Percentiles rank a stretch among this genome's conserved stretches.
phyloP scores from a whole-genome alignment of 2,797 vertebrate genomes.

The Netta rufina region DNA sequence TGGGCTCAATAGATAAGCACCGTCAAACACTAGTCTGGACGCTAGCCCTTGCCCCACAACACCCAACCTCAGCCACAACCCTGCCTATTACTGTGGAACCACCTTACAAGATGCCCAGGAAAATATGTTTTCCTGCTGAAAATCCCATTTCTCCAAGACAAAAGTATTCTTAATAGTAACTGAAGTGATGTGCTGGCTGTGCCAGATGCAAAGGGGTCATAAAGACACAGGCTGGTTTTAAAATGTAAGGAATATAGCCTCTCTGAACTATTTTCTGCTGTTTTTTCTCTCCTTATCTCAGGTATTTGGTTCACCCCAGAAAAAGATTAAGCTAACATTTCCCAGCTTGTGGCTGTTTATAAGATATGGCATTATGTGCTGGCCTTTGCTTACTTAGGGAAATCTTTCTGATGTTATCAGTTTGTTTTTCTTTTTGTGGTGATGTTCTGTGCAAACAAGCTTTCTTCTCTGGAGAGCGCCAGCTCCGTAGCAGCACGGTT shows the following conservation, averaged over 20 bases:
- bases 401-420: background rate
- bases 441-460: background rate
- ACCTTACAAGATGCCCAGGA: background rate
- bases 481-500: background rate
- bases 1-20: background rate
- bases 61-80: background rate
- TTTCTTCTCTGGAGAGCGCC: background rate
- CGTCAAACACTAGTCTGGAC: background rate
- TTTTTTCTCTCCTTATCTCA: background rate
- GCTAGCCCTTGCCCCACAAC: background rate
- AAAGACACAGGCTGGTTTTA: background rate
- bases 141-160: background rate
- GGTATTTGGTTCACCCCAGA: background rate
- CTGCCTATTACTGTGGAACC: background rate
- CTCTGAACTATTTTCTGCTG: background rate
- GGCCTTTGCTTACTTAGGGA: background rate
- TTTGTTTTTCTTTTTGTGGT: constrained; percentile 6
- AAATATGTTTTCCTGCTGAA: background rate
- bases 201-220: background rate
- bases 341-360: background rate
- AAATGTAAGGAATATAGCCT: background rate
- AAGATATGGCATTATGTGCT: background rate
- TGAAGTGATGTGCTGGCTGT: background rate
- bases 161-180: background rate
- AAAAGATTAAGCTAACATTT: background rate